phyloP scores from a whole-genome alignment of 92 coral and sea anemone genomes.

The Paramuricea clavata region DNA sequence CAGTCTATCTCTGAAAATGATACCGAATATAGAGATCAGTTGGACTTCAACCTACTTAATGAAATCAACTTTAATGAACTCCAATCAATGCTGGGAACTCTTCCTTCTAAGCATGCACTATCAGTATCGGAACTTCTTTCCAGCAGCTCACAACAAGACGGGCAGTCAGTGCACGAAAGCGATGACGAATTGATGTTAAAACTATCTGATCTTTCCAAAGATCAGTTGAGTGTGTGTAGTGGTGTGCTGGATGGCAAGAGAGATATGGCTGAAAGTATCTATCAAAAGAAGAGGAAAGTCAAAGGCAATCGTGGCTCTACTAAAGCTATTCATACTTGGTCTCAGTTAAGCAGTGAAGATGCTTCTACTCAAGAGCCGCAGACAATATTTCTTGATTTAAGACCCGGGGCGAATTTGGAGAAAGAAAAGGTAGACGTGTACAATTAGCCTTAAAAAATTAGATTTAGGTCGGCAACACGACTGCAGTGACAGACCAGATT shows the following conservation, averaged over 20 bases:
- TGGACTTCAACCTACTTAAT: constrained; percentile 15
- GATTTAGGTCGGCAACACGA: background rate
- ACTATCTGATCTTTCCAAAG: constrained; percentile 34
- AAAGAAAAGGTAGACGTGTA: constrained; percentile 22
- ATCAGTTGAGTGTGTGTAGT: constrained; percentile 38
- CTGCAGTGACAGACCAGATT: background rate
- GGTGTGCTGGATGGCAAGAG: background rate
- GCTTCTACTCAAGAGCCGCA: constrained; percentile 3
- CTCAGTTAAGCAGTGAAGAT: constrained; percentile 22
- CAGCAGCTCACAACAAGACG: background rate
- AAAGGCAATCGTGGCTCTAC: background rate
- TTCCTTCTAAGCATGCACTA: background rate
- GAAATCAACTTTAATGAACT: constrained; percentile 18
- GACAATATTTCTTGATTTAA: constrained; percentile 66
- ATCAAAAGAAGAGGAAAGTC: background rate
- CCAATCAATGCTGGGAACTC: background rate
- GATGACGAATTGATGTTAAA: constrained; percentile 18
- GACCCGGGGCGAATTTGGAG: constrained; percentile 21
- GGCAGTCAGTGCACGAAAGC: background rate
- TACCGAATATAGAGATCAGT: background rate
- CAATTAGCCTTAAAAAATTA: background rate
- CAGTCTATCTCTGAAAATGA: background rate
- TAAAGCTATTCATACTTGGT: constrained; percentile 35
- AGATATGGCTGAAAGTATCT: background rate
- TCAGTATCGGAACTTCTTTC: constrained; percentile 8